Percentiles rank a stretch among this genome's conserved stretches.
Conservation (phyloP, 2,113 vertebrate genomes). For the Hymenochirus boettgeri region DNA sequence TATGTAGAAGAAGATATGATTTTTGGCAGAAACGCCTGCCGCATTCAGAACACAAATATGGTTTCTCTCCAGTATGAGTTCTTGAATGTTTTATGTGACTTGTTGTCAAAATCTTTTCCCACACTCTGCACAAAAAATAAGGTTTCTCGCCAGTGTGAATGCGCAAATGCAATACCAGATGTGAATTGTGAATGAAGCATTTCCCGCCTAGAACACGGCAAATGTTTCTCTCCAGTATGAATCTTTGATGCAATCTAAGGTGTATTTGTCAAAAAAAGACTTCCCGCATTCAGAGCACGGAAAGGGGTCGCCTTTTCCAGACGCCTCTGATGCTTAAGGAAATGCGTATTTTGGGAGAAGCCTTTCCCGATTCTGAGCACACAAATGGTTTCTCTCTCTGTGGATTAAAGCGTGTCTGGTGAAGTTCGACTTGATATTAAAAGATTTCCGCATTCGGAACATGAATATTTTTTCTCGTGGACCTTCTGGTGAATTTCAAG, state of each 20-base stretch:
- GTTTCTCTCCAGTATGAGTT: conserved; percentile 47
- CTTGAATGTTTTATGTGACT: background rate
- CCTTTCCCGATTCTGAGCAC: conserved; percentile 47
- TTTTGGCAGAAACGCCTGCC: conserved; percentile 51
- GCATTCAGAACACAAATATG: conserved; percentile 50
- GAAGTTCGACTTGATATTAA: conserved; percentile 43
- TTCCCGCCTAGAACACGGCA: conserved; percentile 52
- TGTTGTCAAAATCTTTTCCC: conserved; percentile 52
- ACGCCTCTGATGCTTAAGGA: conserved; percentile 44
- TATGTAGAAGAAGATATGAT: conserved; percentile 50
- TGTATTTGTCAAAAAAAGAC: conserved; percentile 52
- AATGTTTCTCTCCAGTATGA: conserved; percentile 57
- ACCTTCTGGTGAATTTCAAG: background rate
- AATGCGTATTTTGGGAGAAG: conserved; percentile 45
- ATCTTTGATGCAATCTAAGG: conserved; percentile 52
- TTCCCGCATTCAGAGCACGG: conserved; percentile 54
- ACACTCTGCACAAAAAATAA: conserved; percentile 42
- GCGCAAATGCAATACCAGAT: conserved; percentile 52
- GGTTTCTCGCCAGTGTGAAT: conserved; percentile 55
- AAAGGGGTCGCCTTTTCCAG: conserved; percentile 56
- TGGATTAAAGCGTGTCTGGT: conserved; percentile 42
- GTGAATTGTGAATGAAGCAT: conserved; percentile 54
- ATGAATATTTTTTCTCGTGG: conserved; percentile 9
- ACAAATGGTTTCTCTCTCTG: conserved; percentile 46
- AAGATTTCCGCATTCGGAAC: conserved; percentile 43